Percentiles rank a stretch among this genome's conserved stretches.
These are phyloP conservation scores for Drosophila helvetica DNA, from an alignment of 2,888 invertebrate genomes.

Conservation along the genomic window DNA sequence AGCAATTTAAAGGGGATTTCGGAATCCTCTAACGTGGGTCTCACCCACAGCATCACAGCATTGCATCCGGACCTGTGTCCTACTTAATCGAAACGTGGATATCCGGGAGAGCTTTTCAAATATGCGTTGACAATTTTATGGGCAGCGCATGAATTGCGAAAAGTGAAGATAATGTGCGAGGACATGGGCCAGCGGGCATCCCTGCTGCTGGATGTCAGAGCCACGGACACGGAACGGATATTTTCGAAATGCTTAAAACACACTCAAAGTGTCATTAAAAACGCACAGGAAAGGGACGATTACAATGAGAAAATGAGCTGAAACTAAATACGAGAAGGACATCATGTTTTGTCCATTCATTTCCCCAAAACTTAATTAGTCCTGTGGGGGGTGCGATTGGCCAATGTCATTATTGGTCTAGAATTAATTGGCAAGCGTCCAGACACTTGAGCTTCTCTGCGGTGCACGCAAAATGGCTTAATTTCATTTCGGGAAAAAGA, in stretches of 20 bases:
- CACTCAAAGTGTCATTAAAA: slow-evolving; percentile 57
- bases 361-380: slow-evolving; percentile 20
- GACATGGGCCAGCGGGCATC: background rate
- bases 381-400: slow-evolving; percentile 2
- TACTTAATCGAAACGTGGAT: slow-evolving; percentile 31
- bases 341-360: slow-evolving; percentile 11
- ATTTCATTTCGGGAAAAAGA: slow-evolving; percentile 49
- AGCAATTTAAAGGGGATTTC: slow-evolving; percentile 60
- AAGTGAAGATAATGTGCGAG: slow-evolving; percentile 31
- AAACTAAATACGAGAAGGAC: slow-evolving; percentile 19
- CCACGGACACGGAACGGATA: slow-evolving; percentile 9
- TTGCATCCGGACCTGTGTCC: slow-evolving; percentile 8
- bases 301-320: slow-evolving; percentile 39
- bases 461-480: slow-evolving; percentile 51
- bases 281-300: slow-evolving; percentile 24
- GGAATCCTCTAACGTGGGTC: background rate
- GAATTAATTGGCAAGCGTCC: slow-evolving; percentile 39
- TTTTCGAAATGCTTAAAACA: slow-evolving; percentile 38
- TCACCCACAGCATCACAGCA: slow-evolving; percentile 5
- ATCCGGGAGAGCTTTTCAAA: slow-evolving; percentile 33
- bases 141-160: slow-evolving; percentile 20
- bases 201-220: background rate
- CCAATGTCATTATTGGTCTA: slow-evolving; percentile 4
- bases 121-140: slow-evolving; percentile 49
- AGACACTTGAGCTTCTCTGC: slow-evolving; percentile 24